A percentile compares a stretch with the other conserved stretches of the same genome.
Evolutionary conservation across 2,888 invertebrate genomes (phyloP).

Genomic region (Cheilosia urbana): DNA sequence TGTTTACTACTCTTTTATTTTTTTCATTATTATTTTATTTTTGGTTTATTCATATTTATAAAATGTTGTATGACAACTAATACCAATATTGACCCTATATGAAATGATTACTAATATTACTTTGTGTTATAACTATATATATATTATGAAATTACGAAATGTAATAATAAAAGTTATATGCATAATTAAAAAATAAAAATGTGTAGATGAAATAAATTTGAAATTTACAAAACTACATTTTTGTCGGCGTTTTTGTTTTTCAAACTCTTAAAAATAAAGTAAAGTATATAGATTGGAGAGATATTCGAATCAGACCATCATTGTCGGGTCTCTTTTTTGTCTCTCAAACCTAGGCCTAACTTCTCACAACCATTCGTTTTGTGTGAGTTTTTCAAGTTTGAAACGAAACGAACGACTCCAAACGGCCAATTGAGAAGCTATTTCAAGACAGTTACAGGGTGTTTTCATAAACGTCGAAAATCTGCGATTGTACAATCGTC

Average conservation of each 20-base stretch:
- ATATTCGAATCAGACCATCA: too few species aligned
- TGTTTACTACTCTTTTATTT: conserved; percentile 2
- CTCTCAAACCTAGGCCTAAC: too few species aligned
- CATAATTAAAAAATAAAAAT: conserved; percentile 44
- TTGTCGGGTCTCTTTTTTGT: too few species aligned
- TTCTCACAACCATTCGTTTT: too few species aligned
- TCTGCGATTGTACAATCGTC: too few species aligned
- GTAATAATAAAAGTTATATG: conserved; percentile 54
- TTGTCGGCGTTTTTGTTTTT: not conserved
- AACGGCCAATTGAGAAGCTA: too few species aligned
- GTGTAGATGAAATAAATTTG: conserved; percentile 66
- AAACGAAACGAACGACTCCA: too few species aligned
- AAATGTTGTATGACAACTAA: conserved; percentile 53
- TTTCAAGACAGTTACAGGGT: too few species aligned
- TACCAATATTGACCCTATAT: conserved; percentile 54
- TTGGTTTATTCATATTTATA: conserved; percentile 22
- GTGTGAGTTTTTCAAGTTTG: too few species aligned
- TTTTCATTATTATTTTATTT: conserved; percentile 2
- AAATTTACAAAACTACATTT: conserved; percentile 58
- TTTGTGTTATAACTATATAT: conserved; percentile 60
- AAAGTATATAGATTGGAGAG: too few species aligned
- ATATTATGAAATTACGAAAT: conserved; percentile 1
- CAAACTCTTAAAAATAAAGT: not conserved
- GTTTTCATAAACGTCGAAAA: too few species aligned
- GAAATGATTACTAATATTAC: conserved; percentile 53